phyloP scores from a whole-genome alignment of 2,888 invertebrate species.

The Coenonympha arcania region DNA sequence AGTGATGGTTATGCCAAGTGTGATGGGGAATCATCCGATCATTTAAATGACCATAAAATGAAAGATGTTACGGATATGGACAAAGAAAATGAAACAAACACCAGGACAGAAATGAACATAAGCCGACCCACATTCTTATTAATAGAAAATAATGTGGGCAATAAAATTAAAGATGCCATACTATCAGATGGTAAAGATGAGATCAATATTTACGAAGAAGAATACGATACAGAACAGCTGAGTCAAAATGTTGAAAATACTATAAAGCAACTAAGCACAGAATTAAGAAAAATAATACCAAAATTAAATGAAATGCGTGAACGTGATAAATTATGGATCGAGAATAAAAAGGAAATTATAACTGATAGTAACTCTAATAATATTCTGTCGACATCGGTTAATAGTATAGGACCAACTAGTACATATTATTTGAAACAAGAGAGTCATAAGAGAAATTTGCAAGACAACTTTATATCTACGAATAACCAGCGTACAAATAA shows the following conservation, averaged over 20 bases:
- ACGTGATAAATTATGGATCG: conserved; percentile 56
- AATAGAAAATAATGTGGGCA: conserved; percentile 53
- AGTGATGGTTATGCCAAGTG: conserved; percentile 41
- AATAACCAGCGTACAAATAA: conserved; percentile 22
- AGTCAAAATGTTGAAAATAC: conserved; percentile 64
- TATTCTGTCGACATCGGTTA: conserved; percentile 37
- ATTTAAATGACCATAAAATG: conserved; percentile 29
- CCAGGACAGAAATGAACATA: conserved; percentile 58
- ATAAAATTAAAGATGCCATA: conserved; percentile 74
- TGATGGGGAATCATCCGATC: conserved; percentile 30
- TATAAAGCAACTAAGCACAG: conserved; percentile 64
- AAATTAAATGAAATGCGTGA: conserved; percentile 69
- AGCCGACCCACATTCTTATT: conserved; percentile 66
- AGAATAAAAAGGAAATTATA: conserved; percentile 41
- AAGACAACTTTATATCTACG: conserved; percentile 19
- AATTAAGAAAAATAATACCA: conserved; percentile 66
- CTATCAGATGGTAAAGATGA: conserved; percentile 75
- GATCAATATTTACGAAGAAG: conserved; percentile 55
- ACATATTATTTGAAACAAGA: conserved; percentile 12
- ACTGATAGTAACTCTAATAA: conserved; percentile 63
- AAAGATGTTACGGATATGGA: conserved; percentile 44
- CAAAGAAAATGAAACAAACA: conserved; percentile 58
- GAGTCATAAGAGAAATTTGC: conserved; percentile 20
- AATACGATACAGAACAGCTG: conserved; percentile 58
- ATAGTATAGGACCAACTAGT: conserved; percentile 8